phyloP scores from a whole-genome alignment of 2,888 invertebrate species.

The Lapara coniferarum region DNA sequence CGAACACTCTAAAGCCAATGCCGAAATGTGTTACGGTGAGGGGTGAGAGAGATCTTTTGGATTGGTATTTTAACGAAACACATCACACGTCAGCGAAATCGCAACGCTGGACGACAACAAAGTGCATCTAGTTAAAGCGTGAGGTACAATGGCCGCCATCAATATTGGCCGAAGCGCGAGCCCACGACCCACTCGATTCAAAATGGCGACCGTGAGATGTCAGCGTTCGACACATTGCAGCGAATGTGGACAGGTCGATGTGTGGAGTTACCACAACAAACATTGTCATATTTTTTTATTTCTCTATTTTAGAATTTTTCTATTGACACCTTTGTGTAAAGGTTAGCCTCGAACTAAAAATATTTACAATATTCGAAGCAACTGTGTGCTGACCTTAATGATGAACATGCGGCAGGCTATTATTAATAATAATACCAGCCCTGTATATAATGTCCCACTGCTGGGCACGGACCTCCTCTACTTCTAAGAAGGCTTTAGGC shows the following conservation, averaged over 20 bases:
- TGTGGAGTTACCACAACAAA: neutral
- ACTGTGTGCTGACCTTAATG: too few relatives aligned
- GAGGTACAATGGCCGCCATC: constrained; percentile 66
- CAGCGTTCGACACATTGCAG: constrained; percentile 52
- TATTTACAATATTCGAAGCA: too few relatives aligned
- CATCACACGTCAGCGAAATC: constrained; percentile 75
- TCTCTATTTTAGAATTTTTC: too few relatives aligned
- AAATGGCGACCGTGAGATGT: constrained; percentile 55
- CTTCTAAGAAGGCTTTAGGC: too few relatives aligned
- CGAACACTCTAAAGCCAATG: constrained; percentile 25
- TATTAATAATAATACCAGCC: too few relatives aligned
- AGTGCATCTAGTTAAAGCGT: constrained; percentile 74
- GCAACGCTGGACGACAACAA: constrained; percentile 67
- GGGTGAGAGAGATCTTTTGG: constrained; percentile 42
- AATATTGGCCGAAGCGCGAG: constrained; percentile 59
- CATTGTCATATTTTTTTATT: neutral
- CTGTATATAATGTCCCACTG: too few relatives aligned
- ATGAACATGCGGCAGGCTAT: too few relatives aligned
- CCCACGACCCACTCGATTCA: constrained; percentile 45
- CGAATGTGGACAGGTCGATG: constrained; percentile 33
- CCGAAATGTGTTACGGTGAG: constrained; percentile 31
- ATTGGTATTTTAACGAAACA: constrained; percentile 62
- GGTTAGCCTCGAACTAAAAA: too few relatives aligned
- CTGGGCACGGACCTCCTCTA: too few relatives aligned
- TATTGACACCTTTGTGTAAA: too few relatives aligned